Evolutionary conservation across 2,888 invertebrate species (phyloP), one percentile per base, ranked within the genome.

Genomic region (Dexiosoma caninum): DNA sequence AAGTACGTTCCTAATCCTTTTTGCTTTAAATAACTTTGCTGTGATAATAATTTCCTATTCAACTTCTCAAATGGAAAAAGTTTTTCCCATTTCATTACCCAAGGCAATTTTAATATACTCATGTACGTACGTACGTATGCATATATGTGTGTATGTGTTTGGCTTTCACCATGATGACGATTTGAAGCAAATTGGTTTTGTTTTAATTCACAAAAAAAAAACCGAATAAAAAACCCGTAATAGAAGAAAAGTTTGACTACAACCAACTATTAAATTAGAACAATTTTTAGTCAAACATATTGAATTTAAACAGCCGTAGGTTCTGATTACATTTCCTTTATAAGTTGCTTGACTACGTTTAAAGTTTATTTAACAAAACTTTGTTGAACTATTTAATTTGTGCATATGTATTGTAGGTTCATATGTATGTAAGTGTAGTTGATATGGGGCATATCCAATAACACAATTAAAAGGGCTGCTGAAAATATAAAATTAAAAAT

Each of bases 31-130:
- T 60, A 71, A 76, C 70, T 76, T 71, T 71, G 51, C 37, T 70
- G 70, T 53, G 70, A 75, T 66, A 67, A 80, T 71, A 80, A 80
- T 67, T 80, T 80, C 76, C 80, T 76, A 32, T 71, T 42, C 16
- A 62, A 62, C 71, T 80, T 80, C 37, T 59, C 46, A 71, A 71
- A 76, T 76, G 66, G 46, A 27, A 80, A 76, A 80, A 55, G 30
- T 76, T 80, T 66, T 66, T 46, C 12, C 12, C 19, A 16, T 37
- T 46, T 57, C 37, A 10, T 16, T 35, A 51, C 44, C 55, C 7
- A 37, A 69, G 37, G 62, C 67, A 2, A 55, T 30, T 27, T 35
- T 35, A 23, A 35, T 42, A 14, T 19, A 55, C n/a, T 12, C 27
- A 57, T 19, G 19, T 46, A 46, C 14, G 10, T 23, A n/a, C 19